Evolutionary conservation across 2,113 vertebrate genomes (phyloP).

Genomic region (Microcebus jonahi): DNA sequence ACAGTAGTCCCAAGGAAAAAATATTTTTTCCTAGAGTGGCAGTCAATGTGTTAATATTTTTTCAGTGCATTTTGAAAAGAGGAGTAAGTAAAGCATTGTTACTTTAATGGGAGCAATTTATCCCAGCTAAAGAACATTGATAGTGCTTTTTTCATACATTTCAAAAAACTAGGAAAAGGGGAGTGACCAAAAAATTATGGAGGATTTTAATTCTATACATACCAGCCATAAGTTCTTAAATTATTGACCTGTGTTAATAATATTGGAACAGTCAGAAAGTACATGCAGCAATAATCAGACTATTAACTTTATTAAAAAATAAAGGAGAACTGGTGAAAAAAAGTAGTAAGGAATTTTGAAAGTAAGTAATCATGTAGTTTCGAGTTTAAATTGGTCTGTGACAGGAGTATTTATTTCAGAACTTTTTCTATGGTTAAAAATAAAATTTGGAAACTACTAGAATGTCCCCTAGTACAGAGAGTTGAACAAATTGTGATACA

Average conservation of each 20-base stretch:
- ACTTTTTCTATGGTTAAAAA: constrained; percentile 59
- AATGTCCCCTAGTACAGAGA: constrained; percentile 37
- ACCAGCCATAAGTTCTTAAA: not conserved
- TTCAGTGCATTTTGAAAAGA: not conserved
- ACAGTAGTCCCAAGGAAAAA: too few relatives aligned
- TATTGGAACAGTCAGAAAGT: constrained; percentile 12
- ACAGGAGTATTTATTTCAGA: constrained; percentile 43
- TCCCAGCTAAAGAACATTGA: not conserved
- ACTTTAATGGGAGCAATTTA: not conserved
- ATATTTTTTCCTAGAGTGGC: too few relatives aligned
- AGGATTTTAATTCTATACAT: not conserved
- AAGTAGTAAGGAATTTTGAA: constrained; percentile 8
- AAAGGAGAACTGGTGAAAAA: not conserved
- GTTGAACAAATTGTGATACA: constrained; percentile 47
- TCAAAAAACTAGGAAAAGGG: constrained; percentile 28
- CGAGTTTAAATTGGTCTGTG: constrained; percentile 37
- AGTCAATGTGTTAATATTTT: not conserved
- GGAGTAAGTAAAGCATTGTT: not conserved
- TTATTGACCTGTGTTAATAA: not conserved
- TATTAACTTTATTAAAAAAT: constrained; percentile 26
- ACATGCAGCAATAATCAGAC: not conserved
- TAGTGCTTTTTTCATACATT: not conserved
- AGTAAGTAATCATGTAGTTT: constrained; percentile 36
- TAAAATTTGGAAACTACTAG: constrained; percentile 61
- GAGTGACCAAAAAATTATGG: not conserved